Evolutionary conservation across 2,113 vertebrate genomes (phyloP).

Genomic region (Mustela nigripes): DNA sequence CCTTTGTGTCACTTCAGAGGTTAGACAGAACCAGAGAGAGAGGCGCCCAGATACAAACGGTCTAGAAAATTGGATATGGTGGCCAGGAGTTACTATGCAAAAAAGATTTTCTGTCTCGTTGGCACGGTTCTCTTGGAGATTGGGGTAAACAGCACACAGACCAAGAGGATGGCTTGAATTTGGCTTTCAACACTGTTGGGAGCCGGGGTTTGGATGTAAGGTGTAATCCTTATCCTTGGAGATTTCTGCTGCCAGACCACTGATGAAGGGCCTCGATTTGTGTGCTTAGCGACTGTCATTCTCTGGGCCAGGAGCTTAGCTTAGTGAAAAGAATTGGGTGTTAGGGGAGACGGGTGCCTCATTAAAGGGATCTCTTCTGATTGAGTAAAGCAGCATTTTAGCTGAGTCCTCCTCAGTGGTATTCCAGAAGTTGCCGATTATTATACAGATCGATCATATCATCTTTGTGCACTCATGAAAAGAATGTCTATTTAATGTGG

Average conservation of each 20-base stretch:
- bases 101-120: conserved; percentile 37
- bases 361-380: conserved; percentile 67
- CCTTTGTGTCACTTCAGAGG: conserved; percentile 63
- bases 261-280: conserved; percentile 53
- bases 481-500: conserved; percentile 84
- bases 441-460: conserved; percentile 80
- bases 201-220: conserved; percentile 31
- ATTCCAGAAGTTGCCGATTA: conserved; percentile 75
- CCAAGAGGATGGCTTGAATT: background rate
- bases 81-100: background rate
- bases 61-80: conserved; percentile 22
- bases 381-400: conserved; percentile 69
- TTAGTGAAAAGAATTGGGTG: conserved; percentile 56
- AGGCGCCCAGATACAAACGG: background rate
- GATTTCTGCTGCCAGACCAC: conserved; percentile 60
- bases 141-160: conserved; percentile 3
- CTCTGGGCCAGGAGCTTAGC: conserved; percentile 9
- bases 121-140: conserved; percentile 16
- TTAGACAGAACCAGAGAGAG: conserved; percentile 42
- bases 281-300: conserved; percentile 47
- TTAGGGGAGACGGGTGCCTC: conserved; percentile 52
- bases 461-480: conserved; percentile 74
- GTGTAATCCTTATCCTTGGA: conserved; percentile 40
- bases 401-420: conserved; percentile 65
- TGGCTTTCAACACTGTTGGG: conserved; percentile 33